Base-by-base conservation (phyloP, 1,140 invertebrate genomes). In the Hermetia illucens region DNA sequence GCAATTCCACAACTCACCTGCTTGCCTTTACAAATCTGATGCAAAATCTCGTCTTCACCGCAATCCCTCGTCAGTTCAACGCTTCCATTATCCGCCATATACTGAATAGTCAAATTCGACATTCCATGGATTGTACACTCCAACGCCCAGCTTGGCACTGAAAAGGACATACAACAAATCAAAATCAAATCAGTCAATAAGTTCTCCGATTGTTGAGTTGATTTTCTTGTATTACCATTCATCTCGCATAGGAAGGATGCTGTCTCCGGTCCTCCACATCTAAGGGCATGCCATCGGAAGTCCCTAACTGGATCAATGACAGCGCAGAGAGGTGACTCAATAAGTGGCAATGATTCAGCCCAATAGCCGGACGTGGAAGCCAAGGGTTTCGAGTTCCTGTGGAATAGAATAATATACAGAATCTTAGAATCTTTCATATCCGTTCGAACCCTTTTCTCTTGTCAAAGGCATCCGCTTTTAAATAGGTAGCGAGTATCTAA, bases 41-140 rank as follows among this genome's bases (percentile, higher is more conserved):
- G 62, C 48, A 75, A 67, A 20, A 82, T 82, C 60, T 87, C 89
- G 21, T 59, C 56, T 37, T 90, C 64, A 27, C 85, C 85, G 55
- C 88, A 80, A 61, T 93, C 90, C 25, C 84, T 82, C 18, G 86
- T 85, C 27, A 92, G 63, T 49, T 89, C 82, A 25, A 94, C 70
- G 21, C 86, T 73, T 17, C 87, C 71, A 51, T 82, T 77, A 43
- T 80, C 77, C 21, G 81, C 79, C 46, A 79, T 66, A 46, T 77
- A 81, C 22, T 77, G 64, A 30, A 77, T 70, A 9, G 76, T 80
- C 34, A 81, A 53, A 15, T 76, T 77, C 8, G 78, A 77, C 42
- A 79, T 56, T 20, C 74, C 74, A 29, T 70, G 71, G n/a, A 79
- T 54, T 48, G 78, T 69, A 45, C 78, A 81, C 3, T 69, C 69